Percentiles rank a stretch among this genome's conserved stretches.
These are phyloP conservation scores for Carapus acus DNA, from an alignment of 2,797 vertebrate species.

Conservation along the genomic window DNA sequence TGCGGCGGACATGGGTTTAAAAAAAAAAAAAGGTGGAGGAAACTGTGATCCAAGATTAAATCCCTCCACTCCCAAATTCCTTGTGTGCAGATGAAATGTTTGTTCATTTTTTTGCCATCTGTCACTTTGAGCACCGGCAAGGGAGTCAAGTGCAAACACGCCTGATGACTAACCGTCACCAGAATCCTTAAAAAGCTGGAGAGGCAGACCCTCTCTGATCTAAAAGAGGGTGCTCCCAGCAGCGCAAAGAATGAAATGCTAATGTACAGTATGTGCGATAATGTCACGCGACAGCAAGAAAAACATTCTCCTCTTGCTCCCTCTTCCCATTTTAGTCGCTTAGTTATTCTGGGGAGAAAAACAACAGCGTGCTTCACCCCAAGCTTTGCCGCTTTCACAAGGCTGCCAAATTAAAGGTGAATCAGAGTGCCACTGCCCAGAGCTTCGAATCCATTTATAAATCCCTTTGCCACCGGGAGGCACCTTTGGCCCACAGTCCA, in stretches of 20 bases:
- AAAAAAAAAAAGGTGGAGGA: too few relatives aligned
- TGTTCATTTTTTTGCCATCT: neutral
- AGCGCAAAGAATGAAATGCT: neutral
- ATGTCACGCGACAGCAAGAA: constrained; percentile 8
- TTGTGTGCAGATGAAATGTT: neutral
- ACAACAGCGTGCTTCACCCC: constrained; percentile 14
- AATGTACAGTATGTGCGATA: constrained; percentile 4
- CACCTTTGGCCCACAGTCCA: constrained; percentile 27
- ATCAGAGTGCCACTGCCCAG: constrained; percentile 22
- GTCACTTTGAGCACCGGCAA: neutral
- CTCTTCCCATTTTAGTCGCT: neutral
- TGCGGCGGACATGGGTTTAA: too few relatives aligned
- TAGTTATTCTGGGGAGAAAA: neutral
- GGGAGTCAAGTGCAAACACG: constrained; percentile 14
- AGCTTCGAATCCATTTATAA: constrained; percentile 44
- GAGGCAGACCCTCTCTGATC: neutral
- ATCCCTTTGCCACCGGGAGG: constrained; percentile 24
- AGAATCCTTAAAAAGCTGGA: neutral
- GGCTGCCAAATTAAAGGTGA: constrained; percentile 20
- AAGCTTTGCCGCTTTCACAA: constrained; percentile 13
- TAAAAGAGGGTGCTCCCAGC: too few relatives aligned
- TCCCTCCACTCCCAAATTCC: too few relatives aligned
- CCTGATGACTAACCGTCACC: neutral
- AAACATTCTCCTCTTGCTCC: neutral
- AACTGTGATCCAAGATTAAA: too few relatives aligned